These are phyloP conservation scores for Drosophila triauraria DNA, from an alignment of 1,140 invertebrate species.

Conservation along the genomic window DNA sequence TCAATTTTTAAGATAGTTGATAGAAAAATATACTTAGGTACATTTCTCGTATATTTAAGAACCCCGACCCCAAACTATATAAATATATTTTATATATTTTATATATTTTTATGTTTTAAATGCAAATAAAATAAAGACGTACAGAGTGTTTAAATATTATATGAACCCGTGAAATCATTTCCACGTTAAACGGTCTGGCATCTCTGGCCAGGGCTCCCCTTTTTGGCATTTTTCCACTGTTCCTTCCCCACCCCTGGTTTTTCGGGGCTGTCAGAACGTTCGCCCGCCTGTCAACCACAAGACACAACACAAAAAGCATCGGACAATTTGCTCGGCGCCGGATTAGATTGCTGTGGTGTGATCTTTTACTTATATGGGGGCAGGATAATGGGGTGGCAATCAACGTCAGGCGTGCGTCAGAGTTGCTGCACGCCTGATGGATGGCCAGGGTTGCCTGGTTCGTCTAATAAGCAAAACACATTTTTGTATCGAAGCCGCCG, in stretches of 20 bases:
- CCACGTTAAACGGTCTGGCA: constrained; percentile 11
- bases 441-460: constrained; percentile 41
- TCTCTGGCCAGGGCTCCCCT: not conserved
- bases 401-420: constrained; percentile 61
- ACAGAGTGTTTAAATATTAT: too few relatives aligned
- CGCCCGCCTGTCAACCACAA: constrained; percentile 62
- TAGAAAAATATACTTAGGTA: too few relatives aligned
- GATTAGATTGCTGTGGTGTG: constrained; percentile 44
- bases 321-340: constrained; percentile 53
- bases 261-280: constrained; percentile 26
- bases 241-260: not conserved
- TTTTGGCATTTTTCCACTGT: not conserved
- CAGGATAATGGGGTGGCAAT: constrained; percentile 44
- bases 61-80: too few relatives aligned
- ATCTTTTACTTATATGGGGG: constrained; percentile 34
- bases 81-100: too few relatives aligned
- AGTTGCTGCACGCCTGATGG: constrained; percentile 50
- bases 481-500: constrained; percentile 29
- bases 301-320: constrained; percentile 42
- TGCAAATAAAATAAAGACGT: too few relatives aligned
- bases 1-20: too few relatives aligned
- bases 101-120: too few relatives aligned
- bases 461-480: constrained; percentile 56
- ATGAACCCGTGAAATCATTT: not conserved
- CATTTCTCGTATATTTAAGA: too few relatives aligned